Evolutionary conservation across 37 sponge, comb jelly and placozoan species (phyloP), one percentile per base, ranked within the genome.

Genomic region (Beroe ovata): DNA sequence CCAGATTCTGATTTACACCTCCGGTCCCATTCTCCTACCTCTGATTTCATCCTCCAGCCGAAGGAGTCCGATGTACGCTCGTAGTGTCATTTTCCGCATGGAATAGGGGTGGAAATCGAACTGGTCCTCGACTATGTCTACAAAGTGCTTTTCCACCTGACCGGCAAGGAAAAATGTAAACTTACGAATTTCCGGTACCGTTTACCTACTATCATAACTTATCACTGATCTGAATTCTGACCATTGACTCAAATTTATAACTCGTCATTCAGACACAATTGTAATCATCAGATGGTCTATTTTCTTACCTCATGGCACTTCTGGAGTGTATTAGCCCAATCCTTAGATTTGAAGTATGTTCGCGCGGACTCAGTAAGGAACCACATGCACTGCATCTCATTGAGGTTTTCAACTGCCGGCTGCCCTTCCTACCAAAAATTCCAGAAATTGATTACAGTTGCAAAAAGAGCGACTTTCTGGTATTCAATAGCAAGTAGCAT

Each of bases 101-200:
- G 96, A 98, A 93, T 98, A 98, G 60, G 96, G 92, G 77, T 98
- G 99, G 91, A 98, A 98, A 72, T 98, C 99, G 92, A 98, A 96
- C 90, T 98, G 99, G 54, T 98, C 99, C 0, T 98, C 99, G 60
- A 96, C 89, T 38, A 98, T 95, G 64, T 98, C 99, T 1, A 59
- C 89, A 69, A 98, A 98, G 64, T 98, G 99, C 94, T 94, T 60
- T 33, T 71, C 71, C 35, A 71, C 38, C 71, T 71, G 71, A 62
- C 8, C 23, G 8, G 11, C 26, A 62, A 18, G 19, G 8, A n/a
- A n/a, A n/a, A n/a, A n/a, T n/a, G n/a, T n/a, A n/a, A n/a, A n/a
- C n/a, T n/a, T n/a, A n/a, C n/a, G n/a, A n/a, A n/a, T n/a, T n/a
- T n/a, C n/a, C n/a, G n/a, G n/a, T n/a, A n/a, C n/a, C n/a, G n/a